These are phyloP conservation scores for Rhyacophila evoluta DNA, from an alignment of 2,888 invertebrate genomes.

Conservation along the genomic window DNA sequence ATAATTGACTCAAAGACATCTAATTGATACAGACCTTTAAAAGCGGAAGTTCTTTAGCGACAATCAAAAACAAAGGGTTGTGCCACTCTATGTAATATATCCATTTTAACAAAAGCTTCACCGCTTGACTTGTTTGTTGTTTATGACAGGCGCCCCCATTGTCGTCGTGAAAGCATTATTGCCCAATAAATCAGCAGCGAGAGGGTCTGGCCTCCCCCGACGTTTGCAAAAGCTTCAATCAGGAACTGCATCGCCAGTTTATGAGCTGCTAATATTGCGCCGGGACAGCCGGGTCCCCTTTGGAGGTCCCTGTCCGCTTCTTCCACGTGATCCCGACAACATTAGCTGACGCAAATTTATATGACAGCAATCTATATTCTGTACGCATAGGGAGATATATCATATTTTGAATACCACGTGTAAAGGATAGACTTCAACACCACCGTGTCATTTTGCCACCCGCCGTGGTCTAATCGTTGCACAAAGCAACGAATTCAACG, in stretches of 20 bases:
- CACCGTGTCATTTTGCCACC: too few relatives aligned
- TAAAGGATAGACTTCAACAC: too few relatives aligned
- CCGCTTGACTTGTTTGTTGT: constrained; percentile 54
- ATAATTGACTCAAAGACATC: too few relatives aligned
- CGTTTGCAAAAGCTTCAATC: constrained; percentile 2
- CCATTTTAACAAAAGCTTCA: constrained; percentile 38
- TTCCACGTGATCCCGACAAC: neutral
- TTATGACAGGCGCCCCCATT: constrained; percentile 52
- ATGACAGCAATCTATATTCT: neutral
- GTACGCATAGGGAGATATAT: too few relatives aligned
- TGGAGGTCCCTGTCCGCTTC: neutral
- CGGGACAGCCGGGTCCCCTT: neutral
- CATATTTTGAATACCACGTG: too few relatives aligned
- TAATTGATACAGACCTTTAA: too few relatives aligned
- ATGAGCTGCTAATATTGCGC: constrained; percentile 17
- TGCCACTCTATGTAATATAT: too few relatives aligned
- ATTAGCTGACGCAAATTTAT: neutral
- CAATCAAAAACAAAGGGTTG: too few relatives aligned
- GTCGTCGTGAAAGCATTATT: constrained; percentile 52
- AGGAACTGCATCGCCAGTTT: constrained; percentile 17
- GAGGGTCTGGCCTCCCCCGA: constrained; percentile 30
- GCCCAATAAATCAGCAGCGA: constrained; percentile 51
- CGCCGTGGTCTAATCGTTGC: too few relatives aligned
- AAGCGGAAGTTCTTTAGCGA: too few relatives aligned
- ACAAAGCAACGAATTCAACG: too few relatives aligned